A percentile compares a stretch with the other conserved stretches of the same genome.
Conservation (phyloP, 64 coral and sea anemone species). For the Stylophora pistillata region DNA sequence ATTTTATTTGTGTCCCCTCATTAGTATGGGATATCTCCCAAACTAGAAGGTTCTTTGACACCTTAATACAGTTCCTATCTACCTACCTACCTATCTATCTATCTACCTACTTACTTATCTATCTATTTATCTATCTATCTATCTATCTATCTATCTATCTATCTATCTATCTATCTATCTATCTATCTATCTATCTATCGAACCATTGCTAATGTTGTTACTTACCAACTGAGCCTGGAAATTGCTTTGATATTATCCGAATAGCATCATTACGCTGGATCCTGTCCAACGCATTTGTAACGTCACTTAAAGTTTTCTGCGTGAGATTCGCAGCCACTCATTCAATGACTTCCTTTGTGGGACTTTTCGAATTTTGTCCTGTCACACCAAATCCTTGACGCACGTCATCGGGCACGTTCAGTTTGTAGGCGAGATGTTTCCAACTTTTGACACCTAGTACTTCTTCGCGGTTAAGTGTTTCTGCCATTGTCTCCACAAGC, state of each 20-base stretch:
- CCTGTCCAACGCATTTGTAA: not conserved
- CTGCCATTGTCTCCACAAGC: not conserved
- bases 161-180: no score
- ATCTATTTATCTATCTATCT: no score
- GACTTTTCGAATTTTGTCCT: not conserved
- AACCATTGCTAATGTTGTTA: not conserved
- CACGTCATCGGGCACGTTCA: not conserved
- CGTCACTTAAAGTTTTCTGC: not conserved
- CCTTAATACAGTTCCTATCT: no score
- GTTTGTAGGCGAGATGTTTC: not conserved
- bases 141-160: no score
- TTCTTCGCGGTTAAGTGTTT: not conserved
- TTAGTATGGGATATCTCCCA: no score
- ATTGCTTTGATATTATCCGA: not conserved
- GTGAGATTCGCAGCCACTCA: not conserved
- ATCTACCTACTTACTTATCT: no score
- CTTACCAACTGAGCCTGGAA: slow-evolving; percentile 2
- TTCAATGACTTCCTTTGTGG: not conserved
- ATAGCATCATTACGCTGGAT: not conserved
- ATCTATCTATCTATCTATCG: no score
- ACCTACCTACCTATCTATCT: no score
- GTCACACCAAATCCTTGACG: not conserved
- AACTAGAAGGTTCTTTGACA: no score
- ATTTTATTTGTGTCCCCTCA: no score
- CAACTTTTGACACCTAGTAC: not conserved